Evolutionary conservation across 1,140 invertebrate species (phyloP), one percentile per base, ranked within the genome.

Genomic region (Sitobion miscanthi): DNA sequence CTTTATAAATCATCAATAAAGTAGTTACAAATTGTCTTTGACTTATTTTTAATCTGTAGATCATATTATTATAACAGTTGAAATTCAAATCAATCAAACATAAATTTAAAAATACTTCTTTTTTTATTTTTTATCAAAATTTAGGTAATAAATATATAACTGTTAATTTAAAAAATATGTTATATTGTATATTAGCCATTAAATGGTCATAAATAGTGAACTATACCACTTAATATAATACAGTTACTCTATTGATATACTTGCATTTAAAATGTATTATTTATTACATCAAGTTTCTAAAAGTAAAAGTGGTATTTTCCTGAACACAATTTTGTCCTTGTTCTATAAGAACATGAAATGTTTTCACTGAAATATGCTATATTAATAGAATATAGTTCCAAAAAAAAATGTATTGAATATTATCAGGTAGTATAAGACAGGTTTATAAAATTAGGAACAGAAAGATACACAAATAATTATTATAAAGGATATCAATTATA

Each of bases 401-500:
- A 57, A 9, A 77, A 69, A 77, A 69, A 69, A 69, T n/a, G 2
- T 45, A 4, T 45, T 45, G 38, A 45, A 85, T 42, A 83, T 83
- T 45, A 2, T 52, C 14, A 52, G 49, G 49, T 52, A n/a, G n/a
- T 82, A 21, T 42, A 83, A 42, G 4, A 21, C 35, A 25, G 5
- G n/a, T 57, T 54, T 35, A 57, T 20, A 38, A 89, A 45, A 47
- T 30, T 21, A 90, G 57, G 57, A 42, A 90, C 21, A 45, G 7
- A 90, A 90, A n/a, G 54, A 45, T 69, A 90, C 89, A 90, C 88
- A 38, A 89, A 35, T 57, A 45, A 62, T n/a, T 90, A 90, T 90
- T 90, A 90, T 69, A 90, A 90, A 90, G 54, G 57, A 90, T 90
- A 90, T 47, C 11, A 69, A 69, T 90, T 69, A 69, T 90, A 90